Evolutionary conservation across 1,140 invertebrate genomes (phyloP), one percentile per base, ranked within the genome.

Genomic region (Drosophila teissieri): DNA sequence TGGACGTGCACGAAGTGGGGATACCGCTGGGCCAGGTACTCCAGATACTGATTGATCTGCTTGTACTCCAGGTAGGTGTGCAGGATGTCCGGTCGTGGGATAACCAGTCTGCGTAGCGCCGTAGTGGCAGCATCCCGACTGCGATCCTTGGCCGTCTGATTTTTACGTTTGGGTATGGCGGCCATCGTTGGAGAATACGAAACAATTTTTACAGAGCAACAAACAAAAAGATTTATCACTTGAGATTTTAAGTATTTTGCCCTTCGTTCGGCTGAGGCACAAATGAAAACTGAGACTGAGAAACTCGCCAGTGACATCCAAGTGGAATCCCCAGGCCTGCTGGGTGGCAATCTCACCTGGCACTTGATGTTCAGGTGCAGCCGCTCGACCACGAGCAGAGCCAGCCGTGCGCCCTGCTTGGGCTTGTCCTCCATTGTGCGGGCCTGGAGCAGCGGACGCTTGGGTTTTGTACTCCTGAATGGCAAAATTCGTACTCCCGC

Each of bases 1-100:
- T 93, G 78, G 7, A 94, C 68, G 6, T 85, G 90, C 1, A 93
- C 93, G 22, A 94, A 85, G 34, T 92, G 70, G 4, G 93, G 88
- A 76, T 94, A 93, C 3, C 91, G 80, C 36, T 78, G 72, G 2
- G 90, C 86, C 14, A 95, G 46, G 17, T 90, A 90, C 4, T 92
- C 86, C 57, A 93, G 46, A 79, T 92, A 93, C 46, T 89, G 80
- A 58, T 92, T 78, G n/a, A 93, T 85, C 40, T 92, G 82, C 19
- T 62, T 54, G 45, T 92, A 90, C 1, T 77, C 81, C 39, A 91
- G 53, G 63, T 92, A 92, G 12, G 56, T 54, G 42, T 91, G 78
- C n/a, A 91, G 57, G 19, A 92, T 73, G 68, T 92, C 80, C 6
- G 91, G 91, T 2, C 83, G 78, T 3, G 85, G 81, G 31, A 88